These are phyloP conservation scores for Metopolophium dirhodum DNA, from an alignment of 1,140 invertebrate genomes.

Conservation along the genomic window DNA sequence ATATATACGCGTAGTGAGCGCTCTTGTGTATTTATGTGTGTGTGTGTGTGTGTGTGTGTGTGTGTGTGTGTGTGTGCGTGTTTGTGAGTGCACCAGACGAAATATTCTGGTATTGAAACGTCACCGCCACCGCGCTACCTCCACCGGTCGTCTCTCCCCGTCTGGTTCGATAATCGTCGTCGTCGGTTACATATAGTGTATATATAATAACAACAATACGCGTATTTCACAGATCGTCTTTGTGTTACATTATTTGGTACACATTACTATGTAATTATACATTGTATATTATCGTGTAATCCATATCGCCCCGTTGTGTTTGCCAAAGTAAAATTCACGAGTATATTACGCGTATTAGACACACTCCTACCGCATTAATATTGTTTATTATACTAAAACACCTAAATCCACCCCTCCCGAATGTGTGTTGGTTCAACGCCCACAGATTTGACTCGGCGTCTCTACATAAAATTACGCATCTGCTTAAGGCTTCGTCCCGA, in stretches of 20 bases:
- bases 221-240: not conserved
- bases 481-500: too few relatives aligned
- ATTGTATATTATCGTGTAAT: not conserved
- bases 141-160: not conserved
- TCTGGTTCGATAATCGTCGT: not conserved
- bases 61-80: not conserved
- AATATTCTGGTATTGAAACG: constrained; percentile 51
- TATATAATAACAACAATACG: not conserved
- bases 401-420: too few relatives aligned
- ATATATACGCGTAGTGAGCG: not conserved
- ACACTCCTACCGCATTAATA: not conserved
- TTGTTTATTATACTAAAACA: not conserved
- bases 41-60: not conserved
- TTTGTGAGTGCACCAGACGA: constrained; percentile 1
- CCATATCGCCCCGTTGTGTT: not conserved
- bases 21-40: not conserved
- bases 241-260: too few relatives aligned
- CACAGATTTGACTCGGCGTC: too few relatives aligned
- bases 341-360: too few relatives aligned
- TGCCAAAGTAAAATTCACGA: not conserved
- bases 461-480: not conserved
- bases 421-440: not conserved
- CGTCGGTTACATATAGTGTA: not conserved
- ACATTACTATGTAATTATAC: not conserved
- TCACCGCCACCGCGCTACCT: not conserved